Conservation (phyloP, 2,888 invertebrate genomes). For the Patella depressa region DNA sequence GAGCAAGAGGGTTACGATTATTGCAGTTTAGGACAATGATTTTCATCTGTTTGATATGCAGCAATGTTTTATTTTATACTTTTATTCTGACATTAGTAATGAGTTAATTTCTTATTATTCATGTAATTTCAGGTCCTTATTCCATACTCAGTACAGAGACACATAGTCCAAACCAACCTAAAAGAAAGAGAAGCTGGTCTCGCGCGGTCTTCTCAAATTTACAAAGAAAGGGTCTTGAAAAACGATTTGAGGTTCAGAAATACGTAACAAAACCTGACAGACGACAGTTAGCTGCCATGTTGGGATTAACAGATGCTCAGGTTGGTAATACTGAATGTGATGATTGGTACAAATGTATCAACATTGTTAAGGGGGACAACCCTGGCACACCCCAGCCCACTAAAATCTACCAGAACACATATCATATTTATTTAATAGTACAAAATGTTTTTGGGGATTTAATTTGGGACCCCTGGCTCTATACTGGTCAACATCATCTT, state of each 20-base stretch:
- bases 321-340: slow-evolving; percentile 71
- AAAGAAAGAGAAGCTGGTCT: slow-evolving; percentile 93
- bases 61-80: neutral
- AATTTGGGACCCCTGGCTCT: too few species aligned
- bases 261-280: slow-evolving; percentile 96
- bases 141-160: slow-evolving; percentile 60
- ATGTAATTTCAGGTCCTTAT: slow-evolving; percentile 55
- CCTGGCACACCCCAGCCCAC: too few species aligned
- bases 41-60: neutral
- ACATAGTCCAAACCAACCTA: slow-evolving; percentile 48
- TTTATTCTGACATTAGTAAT: neutral
- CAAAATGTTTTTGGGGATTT: too few species aligned
- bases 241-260: slow-evolving; percentile 92
- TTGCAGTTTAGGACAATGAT: neutral
- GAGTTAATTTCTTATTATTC: neutral
- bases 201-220: slow-evolving; percentile 94
- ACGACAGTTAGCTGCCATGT: slow-evolving; percentile 88
- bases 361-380: too few species aligned
- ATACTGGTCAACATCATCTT: too few species aligned
- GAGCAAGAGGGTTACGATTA: too few species aligned
- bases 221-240: slow-evolving; percentile 93
- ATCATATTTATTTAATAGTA: too few species aligned
- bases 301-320: slow-evolving; percentile 94
- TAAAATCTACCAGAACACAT: too few species aligned
- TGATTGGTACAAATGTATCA: too few species aligned